These are phyloP conservation scores for Diglossa cyanea DNA, from an alignment of 2,797 vertebrate genomes.

Conservation along the genomic window DNA sequence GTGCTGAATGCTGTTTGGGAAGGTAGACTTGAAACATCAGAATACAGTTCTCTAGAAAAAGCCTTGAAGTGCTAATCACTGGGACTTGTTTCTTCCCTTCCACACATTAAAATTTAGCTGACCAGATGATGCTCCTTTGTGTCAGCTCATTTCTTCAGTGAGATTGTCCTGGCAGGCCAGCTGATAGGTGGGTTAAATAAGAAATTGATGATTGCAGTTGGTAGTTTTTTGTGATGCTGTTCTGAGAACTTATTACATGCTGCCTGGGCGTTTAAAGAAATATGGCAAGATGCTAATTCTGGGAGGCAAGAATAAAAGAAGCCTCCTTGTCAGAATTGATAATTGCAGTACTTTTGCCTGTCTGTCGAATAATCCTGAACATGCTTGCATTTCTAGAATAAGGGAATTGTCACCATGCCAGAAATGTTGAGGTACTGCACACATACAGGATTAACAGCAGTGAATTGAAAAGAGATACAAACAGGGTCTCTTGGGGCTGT, in stretches of 20 bases:
- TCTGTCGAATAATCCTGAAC: not conserved
- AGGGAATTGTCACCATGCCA: not conserved
- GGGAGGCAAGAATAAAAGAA: not conserved
- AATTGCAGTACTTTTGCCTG: not conserved
- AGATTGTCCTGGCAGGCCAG: not conserved
- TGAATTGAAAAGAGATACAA: not conserved
- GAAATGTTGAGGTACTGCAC: not conserved
- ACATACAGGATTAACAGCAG: not conserved
- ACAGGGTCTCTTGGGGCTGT: not conserved
- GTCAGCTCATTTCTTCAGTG: not conserved
- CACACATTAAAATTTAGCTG: not conserved
- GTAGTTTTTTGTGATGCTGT: not conserved
- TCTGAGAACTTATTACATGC: not conserved
- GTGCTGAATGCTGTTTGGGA: not conserved
- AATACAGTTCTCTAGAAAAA: not conserved
- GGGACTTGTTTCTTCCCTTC: not conserved
- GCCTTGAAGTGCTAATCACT: not conserved
- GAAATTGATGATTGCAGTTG: rapidly evolving
- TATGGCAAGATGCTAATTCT: not conserved
- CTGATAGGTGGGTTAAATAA: not conserved
- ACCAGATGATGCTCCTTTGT: not conserved
- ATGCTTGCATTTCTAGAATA: not conserved
- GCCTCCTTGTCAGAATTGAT: not conserved
- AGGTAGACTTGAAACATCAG: not conserved
- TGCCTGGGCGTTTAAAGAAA: not conserved